A percentile compares a stretch with the other conserved stretches of the same genome.
These are phyloP conservation scores for Temnothorax unifasciatus DNA, from an alignment of 2,888 invertebrate species.

Conservation along the genomic window DNA sequence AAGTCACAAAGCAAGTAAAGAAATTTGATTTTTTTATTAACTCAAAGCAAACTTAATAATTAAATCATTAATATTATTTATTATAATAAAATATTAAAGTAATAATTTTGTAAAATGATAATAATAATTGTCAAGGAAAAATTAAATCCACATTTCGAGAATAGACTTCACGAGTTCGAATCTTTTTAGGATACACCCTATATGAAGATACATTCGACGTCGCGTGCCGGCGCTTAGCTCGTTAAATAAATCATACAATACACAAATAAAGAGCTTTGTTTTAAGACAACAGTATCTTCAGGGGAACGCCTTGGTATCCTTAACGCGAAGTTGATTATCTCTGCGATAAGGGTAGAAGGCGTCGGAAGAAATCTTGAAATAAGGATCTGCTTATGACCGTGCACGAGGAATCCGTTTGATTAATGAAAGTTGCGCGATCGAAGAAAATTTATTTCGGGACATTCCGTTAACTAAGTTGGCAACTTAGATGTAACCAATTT, in stretches of 20 bases:
- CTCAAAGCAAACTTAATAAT: background rate
- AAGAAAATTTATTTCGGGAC: slow-evolving; percentile 34
- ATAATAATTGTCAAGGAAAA: background rate
- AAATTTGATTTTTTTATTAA: background rate
- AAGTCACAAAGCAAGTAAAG: background rate
- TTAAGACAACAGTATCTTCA: slow-evolving; percentile 49
- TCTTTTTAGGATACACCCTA: slow-evolving; percentile 3
- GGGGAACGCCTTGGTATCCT: slow-evolving; percentile 14
- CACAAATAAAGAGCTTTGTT: slow-evolving; percentile 68
- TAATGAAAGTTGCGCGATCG: slow-evolving; percentile 15
- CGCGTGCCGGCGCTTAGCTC: slow-evolving; percentile 56
- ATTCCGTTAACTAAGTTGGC: slow-evolving; percentile 22
- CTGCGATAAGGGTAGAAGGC: slow-evolving; percentile 23
- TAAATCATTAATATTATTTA: slow-evolving; percentile 1
- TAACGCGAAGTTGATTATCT: slow-evolving; percentile 47
- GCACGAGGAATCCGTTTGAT: background rate
- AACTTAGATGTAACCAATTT: slow-evolving; percentile 4
- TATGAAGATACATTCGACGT: slow-evolving; percentile 51
- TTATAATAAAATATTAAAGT: slow-evolving; percentile 6
- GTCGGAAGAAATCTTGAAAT: slow-evolving; percentile 48
- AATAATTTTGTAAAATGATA: background rate
- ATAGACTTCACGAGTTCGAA: background rate
- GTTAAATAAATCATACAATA: slow-evolving; percentile 71
- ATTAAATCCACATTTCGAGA: background rate
- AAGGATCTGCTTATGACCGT: slow-evolving; percentile 29